Evolutionary conservation across 2,888 invertebrate genomes (phyloP).

Genomic region (Tetranychus truncatus): DNA sequence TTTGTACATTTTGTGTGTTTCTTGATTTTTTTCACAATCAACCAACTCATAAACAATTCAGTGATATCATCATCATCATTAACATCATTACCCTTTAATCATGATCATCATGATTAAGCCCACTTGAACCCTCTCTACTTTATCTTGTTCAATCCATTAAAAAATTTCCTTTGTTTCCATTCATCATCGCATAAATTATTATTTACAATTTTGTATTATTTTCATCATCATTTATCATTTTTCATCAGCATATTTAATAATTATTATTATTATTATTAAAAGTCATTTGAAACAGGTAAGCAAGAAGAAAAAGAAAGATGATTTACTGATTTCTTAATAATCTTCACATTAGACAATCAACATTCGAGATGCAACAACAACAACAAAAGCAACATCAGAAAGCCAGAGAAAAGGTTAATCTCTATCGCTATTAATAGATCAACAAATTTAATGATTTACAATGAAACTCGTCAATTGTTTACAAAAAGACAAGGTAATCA

Average conservation of each 20-base stretch:
- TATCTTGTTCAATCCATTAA: not conserved
- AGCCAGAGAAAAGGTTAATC: not conserved
- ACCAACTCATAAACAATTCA: not conserved
- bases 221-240: not conserved
- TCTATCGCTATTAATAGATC: no score
- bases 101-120: not conserved
- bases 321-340: not conserved
- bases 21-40: no score
- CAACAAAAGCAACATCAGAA: not conserved
- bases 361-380: not conserved
- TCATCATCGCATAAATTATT: not conserved
- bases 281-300: not conserved
- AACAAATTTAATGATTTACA: no score
- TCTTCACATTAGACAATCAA: not conserved
- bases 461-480: no score
- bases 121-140: not conserved
- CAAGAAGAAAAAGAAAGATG: not conserved
- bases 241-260: not conserved
- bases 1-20: no score
- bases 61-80: not conserved
- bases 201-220: not conserved
- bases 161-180: not conserved
- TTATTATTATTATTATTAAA: not conserved
- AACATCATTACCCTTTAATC: not conserved
- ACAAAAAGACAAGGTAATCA: no score